Evolutionary conservation across 2,113 vertebrate species (phyloP), one percentile per base, ranked within the genome.

Genomic region (Phrynosoma blainvillii): DNA sequence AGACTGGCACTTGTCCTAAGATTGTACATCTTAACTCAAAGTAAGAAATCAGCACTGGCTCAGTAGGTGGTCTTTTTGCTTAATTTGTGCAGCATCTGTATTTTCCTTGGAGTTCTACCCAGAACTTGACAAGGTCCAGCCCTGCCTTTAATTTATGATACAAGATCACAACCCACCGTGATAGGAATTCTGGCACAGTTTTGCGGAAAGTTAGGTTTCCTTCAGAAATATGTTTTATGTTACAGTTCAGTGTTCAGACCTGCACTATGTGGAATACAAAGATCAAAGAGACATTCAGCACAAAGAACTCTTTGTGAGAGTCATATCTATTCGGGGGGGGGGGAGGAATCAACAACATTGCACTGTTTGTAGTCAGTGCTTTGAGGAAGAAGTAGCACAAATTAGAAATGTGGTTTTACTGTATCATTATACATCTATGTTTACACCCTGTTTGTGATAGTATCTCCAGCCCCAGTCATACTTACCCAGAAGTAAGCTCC

Each of bases 51-150:
- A 93, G 59, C 78, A 85, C 90, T 93, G 83, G 82, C 93, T 93
- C 91, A 78, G 94, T 96, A 95, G 94, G 94, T 96, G 95, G 94
- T 95, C 87, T 79, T 79, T 95, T 93, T 90, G 56, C 77, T 94
- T 92, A 92, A 87, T 94, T 94, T 89, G 91, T 95, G 79, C 86
- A 94, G 91, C 93, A 95, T 96, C 94, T 95, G 95, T 91, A 85
- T 94, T 95, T 95, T 95, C 92, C 93, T 93, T 91, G 84, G 94
- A 94, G 93, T 94, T 52, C 84, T 90, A 85, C 91, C 88, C 91
- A 91, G 93, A 87, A 94, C 88, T 89, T 93, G 93, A 92, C 94
- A 94, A 89, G 88, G 94, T 88, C 6, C 86, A 95, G 93, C 89
- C 87, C 92, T 90, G 79, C 65, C 87, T 88, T 90, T 94, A 94